phyloP scores from a whole-genome alignment of 2,888 invertebrate genomes.

The Cryptophagus acutangulus region DNA sequence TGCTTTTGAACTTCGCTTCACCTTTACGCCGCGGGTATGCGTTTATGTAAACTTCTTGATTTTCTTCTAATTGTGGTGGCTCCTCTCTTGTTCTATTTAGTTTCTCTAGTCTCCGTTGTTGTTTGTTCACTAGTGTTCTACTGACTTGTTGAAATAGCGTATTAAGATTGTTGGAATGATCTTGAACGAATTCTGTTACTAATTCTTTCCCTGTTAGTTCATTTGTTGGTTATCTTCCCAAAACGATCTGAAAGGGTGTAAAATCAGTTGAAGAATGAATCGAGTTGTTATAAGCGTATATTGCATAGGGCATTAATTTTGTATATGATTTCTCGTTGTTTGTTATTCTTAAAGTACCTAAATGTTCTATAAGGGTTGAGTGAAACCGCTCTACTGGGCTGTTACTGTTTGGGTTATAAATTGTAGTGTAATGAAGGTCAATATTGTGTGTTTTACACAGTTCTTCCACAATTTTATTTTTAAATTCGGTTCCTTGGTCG shows the following conservation, averaged over 20 bases:
- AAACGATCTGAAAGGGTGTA: conserved; percentile 2
- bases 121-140: not conserved
- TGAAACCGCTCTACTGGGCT: conserved; percentile 3
- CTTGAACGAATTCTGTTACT: not conserved
- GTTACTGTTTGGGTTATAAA: not conserved
- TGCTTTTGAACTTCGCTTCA: not conserved
- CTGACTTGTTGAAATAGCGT: not conserved
- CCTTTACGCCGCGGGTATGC: conserved; percentile 1
- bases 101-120: conserved; percentile 1
- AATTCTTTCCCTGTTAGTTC: not conserved
- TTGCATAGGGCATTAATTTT: conserved; percentile 2
- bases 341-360: not conserved
- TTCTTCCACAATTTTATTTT: conserved; percentile 3
- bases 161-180: not conserved
- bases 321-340: not conserved
- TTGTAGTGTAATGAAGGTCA: conserved; percentile 2
- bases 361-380: conserved; percentile 5
- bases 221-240: not conserved
- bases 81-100: not conserved
- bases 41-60: not conserved
- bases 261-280: conserved; percentile 5
- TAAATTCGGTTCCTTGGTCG: conserved; percentile 5
- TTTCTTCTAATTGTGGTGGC: not conserved
- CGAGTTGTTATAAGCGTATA: conserved; percentile 2
- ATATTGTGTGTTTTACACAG: conserved; percentile 3